Evolutionary conservation across 2,888 invertebrate genomes (phyloP), one percentile per base, ranked within the genome.

Genomic region (Carcina quercana): DNA sequence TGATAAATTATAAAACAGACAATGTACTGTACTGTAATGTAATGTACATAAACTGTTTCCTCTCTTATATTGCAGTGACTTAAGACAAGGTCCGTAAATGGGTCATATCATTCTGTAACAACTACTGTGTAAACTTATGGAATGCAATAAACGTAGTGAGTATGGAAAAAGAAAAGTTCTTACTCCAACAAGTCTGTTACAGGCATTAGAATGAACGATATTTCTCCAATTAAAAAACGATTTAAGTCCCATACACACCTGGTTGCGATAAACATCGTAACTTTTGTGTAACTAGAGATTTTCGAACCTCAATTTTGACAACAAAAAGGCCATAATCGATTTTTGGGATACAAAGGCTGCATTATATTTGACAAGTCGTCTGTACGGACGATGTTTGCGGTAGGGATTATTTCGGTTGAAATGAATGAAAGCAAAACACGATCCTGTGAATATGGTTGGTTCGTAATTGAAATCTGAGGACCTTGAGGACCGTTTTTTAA

Each of bases 251-350:
- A 34, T 43, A 63, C 55, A 54, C 82, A 83, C 80, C 82, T 82
- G 83, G 82, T 48, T 44, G 34, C 53, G 80, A 80, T 82, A 78
- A 76, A 72, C 75, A 82, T 82, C 80, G 64, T 45, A 74, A 80
- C 80, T 79, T 82, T 80, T 74, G 70, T 75, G 72, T 55, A 73
- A 78, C 69, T 62, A 66, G 74, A 80, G 83, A 83, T 72, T 69
- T 73, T 70, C 59, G 68, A 80, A 68, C 80, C 80, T 75, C 80
- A 78, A 79, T 79, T 82, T 79, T 80, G 80, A 82, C 79, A 82
- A 80, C 83, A 82, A 82, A 83, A 82, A 82, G 80, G 69, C 72
- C 64, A 70, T 82, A 83, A 83, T 83, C 83, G 83, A 82, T 82
- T 83, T 26, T 80, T 72, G 55, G 65, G 62, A 45, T 59, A 79